Evolutionary conservation across 2,797 vertebrate species (phyloP).

Genomic region (Coendou prehensilis): DNA sequence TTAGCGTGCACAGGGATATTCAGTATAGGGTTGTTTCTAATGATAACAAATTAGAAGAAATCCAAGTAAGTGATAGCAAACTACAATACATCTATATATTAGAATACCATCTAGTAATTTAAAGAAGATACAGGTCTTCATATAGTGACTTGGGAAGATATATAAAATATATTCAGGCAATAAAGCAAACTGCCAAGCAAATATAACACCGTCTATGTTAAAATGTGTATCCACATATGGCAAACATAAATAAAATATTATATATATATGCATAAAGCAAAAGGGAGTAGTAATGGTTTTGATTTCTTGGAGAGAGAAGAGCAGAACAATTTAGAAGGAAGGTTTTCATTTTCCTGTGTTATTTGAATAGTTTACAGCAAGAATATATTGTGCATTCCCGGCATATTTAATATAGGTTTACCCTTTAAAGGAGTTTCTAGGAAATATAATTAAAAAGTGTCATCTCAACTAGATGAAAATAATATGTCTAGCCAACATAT

Average conservation of each 20-base stretch:
- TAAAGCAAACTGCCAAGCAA: conserved; percentile 4
- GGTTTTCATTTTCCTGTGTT: not conserved
- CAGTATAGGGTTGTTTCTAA: not conserved
- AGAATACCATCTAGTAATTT: conserved; percentile 23
- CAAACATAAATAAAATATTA: conserved; percentile 39
- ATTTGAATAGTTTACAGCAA: conserved; percentile 50
- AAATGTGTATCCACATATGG: conserved; percentile 10
- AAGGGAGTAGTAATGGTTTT: not conserved
- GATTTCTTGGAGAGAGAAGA: not conserved
- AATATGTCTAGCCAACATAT: not conserved
- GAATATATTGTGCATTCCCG: not conserved
- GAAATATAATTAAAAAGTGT: not conserved
- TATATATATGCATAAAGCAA: not conserved
- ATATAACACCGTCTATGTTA: not conserved
- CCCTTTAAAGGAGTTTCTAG: conserved; percentile 13
- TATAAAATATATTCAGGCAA: conserved; percentile 15
- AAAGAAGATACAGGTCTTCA: conserved; percentile 3
- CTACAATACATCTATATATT: not conserved
- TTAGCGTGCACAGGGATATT: not conserved
- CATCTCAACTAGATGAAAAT: not conserved
- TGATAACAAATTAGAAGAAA: not conserved
- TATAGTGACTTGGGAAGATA: conserved; percentile 45
- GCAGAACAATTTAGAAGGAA: not conserved
- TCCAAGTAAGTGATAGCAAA: conserved; percentile 32
- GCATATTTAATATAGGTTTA: conserved; percentile 13